Evolutionary conservation across 1,140 invertebrate species (phyloP), one percentile per base, ranked within the genome.

Genomic region (Potamilus streckersoni): DNA sequence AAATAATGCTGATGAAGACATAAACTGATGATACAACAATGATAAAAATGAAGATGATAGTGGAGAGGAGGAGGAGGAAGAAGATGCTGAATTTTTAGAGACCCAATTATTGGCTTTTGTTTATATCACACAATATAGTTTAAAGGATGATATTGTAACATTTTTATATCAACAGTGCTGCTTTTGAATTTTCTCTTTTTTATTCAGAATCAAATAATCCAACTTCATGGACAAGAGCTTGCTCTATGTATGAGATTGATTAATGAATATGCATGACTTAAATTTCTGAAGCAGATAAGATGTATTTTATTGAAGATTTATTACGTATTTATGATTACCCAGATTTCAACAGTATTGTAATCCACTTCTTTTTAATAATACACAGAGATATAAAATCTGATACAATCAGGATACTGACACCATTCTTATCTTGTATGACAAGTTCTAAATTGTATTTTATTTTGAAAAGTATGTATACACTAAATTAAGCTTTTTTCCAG

Each of bases 391-490:
- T 23, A 19, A 62, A 11, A n/a, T 62, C 23, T 62, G 23, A 62
- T n/a, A 62, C 19, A 62, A 23, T 62, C 60, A 62, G 23, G 19
- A 31, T 23, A 19, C 12, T 19, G 19, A 19, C 60, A n/a, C 13
- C 6, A 13, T 12, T 62, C 23, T 12, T 49, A 66, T 49, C 11
- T 66, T 13, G 19, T 66, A 14, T 61, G 16, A 55, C 31, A 69
- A 19, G n/a, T 31, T 15, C 61, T 16, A 31, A 14, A 19, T 20
- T 66, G 17, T 38, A 19, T 38, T 71, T 11, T 17, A 6, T 19
- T 61, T 77, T 20, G 27, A 79, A 74, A 70, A 79, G 76, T 66
- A 49, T 49, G 6, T 11, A 49, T 38, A 23, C 4, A 57, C 65
- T 15, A 49, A 56, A 6, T 69, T 69, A 19, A 68, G 14, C 61